Evolutionary conservation across 1,140 invertebrate genomes (phyloP).

Genomic region (Pinna nobilis): DNA sequence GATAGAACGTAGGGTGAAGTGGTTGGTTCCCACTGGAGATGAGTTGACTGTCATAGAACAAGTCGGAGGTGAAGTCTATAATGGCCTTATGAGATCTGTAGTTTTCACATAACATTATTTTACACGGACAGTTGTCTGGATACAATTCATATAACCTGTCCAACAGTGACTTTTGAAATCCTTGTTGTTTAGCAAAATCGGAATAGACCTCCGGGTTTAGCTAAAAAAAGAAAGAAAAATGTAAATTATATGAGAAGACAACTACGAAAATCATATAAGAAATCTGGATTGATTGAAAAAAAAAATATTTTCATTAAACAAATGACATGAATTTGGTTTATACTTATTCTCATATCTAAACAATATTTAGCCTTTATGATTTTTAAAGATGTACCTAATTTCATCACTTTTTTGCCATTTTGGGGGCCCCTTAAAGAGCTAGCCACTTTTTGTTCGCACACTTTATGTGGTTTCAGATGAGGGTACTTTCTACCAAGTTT

Average conservation of each 20-base stretch:
- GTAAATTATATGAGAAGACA: not conserved
- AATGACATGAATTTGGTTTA: too few relatives aligned
- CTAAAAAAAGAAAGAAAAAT: slow-evolving; percentile 67
- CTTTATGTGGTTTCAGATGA: too few relatives aligned
- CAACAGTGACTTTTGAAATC: slow-evolving; percentile 86
- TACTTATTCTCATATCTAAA: too few relatives aligned
- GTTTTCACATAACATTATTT: slow-evolving; percentile 89
- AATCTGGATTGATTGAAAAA: too few relatives aligned
- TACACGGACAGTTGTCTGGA: slow-evolving; percentile 84
- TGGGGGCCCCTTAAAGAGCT: too few relatives aligned
- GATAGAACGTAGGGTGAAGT: slow-evolving; percentile 82
- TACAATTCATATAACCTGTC: slow-evolving; percentile 89
- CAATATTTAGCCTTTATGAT: too few relatives aligned
- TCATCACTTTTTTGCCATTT: not conserved
- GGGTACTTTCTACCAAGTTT: too few relatives aligned
- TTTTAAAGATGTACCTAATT: too few relatives aligned
- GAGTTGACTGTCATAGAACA: slow-evolving; percentile 88
- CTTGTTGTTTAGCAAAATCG: slow-evolving; percentile 84
- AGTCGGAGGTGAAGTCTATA: slow-evolving; percentile 86
- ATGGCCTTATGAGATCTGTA: slow-evolving; percentile 91
- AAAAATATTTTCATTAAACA: too few relatives aligned
- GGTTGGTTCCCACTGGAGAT: slow-evolving; percentile 83
- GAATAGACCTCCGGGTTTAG: slow-evolving; percentile 87
- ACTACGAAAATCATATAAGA: not conserved
- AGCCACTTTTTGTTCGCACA: too few relatives aligned